Conservation (phyloP, 2,113 vertebrate species). For the Nannobrachium achirus region DNA sequence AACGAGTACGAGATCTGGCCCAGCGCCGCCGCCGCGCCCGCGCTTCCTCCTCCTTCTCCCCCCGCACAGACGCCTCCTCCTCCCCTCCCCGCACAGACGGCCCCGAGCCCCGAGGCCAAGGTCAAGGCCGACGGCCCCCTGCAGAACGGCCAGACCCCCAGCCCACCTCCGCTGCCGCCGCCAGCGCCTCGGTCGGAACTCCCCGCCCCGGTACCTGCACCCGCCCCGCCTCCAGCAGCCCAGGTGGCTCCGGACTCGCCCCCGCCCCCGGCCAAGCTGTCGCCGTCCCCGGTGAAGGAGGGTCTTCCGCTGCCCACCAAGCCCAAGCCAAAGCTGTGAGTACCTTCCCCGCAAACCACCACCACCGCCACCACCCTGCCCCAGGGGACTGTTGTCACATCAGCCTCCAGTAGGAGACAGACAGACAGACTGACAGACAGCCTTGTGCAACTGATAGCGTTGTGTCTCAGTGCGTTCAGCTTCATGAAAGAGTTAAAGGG, state of each 20-base stretch:
- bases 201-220: slow-evolving; percentile 46
- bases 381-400: neutral
- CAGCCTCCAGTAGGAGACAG: neutral
- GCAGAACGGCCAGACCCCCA: slow-evolving; percentile 72
- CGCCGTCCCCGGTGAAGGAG: slow-evolving; percentile 84
- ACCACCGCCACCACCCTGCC: neutral
- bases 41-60: too few relatives aligned
- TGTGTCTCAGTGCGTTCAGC: slow-evolving; percentile 21
- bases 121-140: slow-evolving; percentile 63
- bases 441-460: slow-evolving; percentile 39
- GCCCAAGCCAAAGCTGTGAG: slow-evolving; percentile 95
- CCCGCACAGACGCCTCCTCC: slow-evolving; percentile 67
- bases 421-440: slow-evolving; percentile 15
- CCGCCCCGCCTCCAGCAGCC: slow-evolving; percentile 46
- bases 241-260: slow-evolving; percentile 32
- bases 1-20: slow-evolving; percentile 82
- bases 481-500: slow-evolving; percentile 48
- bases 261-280: slow-evolving; percentile 57
- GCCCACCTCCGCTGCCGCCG: slow-evolving; percentile 28
- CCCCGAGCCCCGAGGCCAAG: slow-evolving; percentile 53
- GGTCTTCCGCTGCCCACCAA: slow-evolving; percentile 91
- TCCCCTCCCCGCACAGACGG: slow-evolving; percentile 71
- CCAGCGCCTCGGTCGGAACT: slow-evolving; percentile 37
- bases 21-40: slow-evolving; percentile 60
- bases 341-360: slow-evolving; percentile 69